A percentile compares a stretch with the other conserved stretches of the same genome.
Evolutionary conservation across 2,888 invertebrate genomes (phyloP).

Genomic region (Allolobophora icterica): DNA sequence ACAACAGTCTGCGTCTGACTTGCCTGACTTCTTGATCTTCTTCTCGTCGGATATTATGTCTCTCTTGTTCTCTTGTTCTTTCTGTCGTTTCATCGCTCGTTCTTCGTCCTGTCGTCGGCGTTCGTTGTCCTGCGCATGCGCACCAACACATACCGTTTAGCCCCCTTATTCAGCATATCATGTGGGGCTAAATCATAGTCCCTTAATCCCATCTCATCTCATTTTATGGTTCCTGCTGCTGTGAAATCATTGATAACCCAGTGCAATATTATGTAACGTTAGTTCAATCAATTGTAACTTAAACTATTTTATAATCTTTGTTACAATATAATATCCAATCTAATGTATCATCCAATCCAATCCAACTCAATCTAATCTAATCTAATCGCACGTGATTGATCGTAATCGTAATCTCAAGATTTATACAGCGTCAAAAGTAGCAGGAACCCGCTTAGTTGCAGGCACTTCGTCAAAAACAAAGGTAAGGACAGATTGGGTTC

Average conservation of each 20-base stretch:
- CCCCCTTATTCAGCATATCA: too few relatives aligned
- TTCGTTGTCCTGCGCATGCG: constrained; percentile 76
- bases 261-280: too few relatives aligned
- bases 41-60: not conserved
- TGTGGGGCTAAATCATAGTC: not conserved
- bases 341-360: too few relatives aligned
- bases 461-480: not conserved
- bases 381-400: not conserved
- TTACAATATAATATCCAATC: too few relatives aligned
- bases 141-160: not conserved
- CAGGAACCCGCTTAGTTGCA: not conserved
- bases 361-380: too few relatives aligned
- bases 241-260: too few relatives aligned
- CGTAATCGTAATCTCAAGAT: not conserved
- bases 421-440: not conserved
- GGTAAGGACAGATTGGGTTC: not conserved
- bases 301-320: too few relatives aligned
- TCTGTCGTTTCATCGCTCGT: constrained; percentile 80
- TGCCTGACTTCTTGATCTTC: not conserved
- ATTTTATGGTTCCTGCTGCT: not conserved
- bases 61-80: constrained; percentile 66
- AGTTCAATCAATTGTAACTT: too few relatives aligned
- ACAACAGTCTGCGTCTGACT: not conserved
- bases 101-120: constrained; percentile 79
- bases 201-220: not conserved